phyloP scores from a whole-genome alignment of 1,140 invertebrate genomes.

The Brachystomella parvula region DNA sequence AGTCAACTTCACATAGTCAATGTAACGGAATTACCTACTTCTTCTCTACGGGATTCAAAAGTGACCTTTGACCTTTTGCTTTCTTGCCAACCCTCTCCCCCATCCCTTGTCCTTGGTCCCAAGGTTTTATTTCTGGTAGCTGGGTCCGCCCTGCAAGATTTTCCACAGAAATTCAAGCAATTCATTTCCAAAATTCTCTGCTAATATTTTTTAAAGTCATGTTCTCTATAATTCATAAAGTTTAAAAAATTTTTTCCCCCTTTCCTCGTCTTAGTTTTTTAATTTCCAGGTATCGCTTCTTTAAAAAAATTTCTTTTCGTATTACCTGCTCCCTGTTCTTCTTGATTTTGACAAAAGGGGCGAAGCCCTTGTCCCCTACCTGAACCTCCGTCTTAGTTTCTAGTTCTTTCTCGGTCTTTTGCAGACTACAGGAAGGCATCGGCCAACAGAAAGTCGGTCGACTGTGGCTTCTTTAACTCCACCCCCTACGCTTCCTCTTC shows the following conservation, averaged over 20 bases:
- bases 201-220: too few species aligned
- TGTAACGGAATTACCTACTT: slow-evolving; percentile 41
- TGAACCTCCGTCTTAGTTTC: too few species aligned
- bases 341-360: too few species aligned
- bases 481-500: background rate
- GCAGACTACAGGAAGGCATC: slow-evolving; percentile 2
- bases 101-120: background rate
- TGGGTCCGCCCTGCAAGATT: background rate
- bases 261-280: too few species aligned
- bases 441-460: background rate
- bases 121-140: too few species aligned
- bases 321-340: too few species aligned
- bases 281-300: too few species aligned
- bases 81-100: background rate
- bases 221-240: too few species aligned
- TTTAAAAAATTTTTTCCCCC: too few species aligned
- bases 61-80: background rate
- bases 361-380: too few species aligned
- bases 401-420: slow-evolving; percentile 8
- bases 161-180: background rate
- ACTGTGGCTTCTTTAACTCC: background rate
- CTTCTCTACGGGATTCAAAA: background rate
- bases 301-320: too few species aligned
- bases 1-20: slow-evolving; percentile 45
- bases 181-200: too few species aligned